Evolutionary conservation across 2,113 vertebrate genomes (phyloP).

Genomic region (Grallaria varia): DNA sequence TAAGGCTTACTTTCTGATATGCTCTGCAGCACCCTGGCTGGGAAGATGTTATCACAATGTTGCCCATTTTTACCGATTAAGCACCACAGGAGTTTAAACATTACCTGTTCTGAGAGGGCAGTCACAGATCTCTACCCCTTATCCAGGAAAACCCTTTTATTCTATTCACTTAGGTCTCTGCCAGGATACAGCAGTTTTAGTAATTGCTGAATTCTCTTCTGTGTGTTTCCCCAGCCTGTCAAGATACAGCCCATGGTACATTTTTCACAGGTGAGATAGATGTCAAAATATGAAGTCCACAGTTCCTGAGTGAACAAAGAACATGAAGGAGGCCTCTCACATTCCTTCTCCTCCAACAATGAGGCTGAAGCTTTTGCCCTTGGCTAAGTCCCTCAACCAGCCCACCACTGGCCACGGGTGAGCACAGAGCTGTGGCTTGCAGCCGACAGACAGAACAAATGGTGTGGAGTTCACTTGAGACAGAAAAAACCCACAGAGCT

Average conservation of each 20-base stretch:
- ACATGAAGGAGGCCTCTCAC: background rate
- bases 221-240: background rate
- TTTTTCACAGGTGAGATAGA: background rate
- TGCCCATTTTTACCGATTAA: background rate
- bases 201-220: background rate
- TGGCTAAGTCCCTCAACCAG: background rate
- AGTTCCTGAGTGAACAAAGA: background rate
- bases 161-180: background rate
- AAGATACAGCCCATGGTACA: background rate
- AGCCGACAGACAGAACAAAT: background rate
- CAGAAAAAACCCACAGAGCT: background rate
- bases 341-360: background rate
- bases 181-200: background rate
- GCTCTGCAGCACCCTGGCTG: background rate
- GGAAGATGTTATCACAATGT: background rate
- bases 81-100: background rate
- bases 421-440: background rate
- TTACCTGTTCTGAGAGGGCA: background rate
- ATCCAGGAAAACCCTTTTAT: background rate
- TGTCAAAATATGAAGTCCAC: background rate
- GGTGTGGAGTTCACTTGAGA: background rate
- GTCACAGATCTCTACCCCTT: background rate
- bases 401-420: too few relatives aligned
- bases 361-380: background rate
- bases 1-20: too few relatives aligned